A percentile compares a stretch with the other conserved stretches of the same genome.
phyloP scores from a whole-genome alignment of 2,888 invertebrate genomes.

The Cryptops parisi region DNA sequence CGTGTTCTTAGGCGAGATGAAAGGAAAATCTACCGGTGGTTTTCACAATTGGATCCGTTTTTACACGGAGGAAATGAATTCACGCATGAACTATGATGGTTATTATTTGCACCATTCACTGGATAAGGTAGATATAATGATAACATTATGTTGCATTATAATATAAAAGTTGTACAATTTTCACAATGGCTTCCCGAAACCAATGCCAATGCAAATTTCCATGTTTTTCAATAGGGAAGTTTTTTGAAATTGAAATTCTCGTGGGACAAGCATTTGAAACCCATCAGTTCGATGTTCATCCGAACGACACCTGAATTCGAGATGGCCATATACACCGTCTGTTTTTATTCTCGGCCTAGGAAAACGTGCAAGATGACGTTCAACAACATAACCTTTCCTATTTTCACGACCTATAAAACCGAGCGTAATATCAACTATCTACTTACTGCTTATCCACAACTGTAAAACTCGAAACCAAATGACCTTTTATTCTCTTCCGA shows the following conservation, averaged over 20 bases:
- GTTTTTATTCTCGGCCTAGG: neutral
- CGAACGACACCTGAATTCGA: neutral
- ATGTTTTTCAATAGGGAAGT: neutral
- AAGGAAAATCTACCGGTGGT: conserved; percentile 28
- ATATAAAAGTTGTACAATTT: too few species aligned
- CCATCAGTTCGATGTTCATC: neutral
- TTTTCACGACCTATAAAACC: too few species aligned
- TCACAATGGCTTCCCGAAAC: too few species aligned
- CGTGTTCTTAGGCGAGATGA: conserved; percentile 34
- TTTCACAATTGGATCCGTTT: conserved; percentile 36
- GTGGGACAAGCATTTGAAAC: neutral
- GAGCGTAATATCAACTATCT: too few species aligned
- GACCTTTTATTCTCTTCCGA: too few species aligned
- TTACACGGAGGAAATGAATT: conserved; percentile 27
- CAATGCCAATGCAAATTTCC: neutral
- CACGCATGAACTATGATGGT: conserved; percentile 17
- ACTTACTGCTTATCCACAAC: too few species aligned
- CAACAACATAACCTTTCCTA: too few species aligned
- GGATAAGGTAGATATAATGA: neutral
- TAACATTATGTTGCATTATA: too few species aligned
- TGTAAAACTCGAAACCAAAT: too few species aligned
- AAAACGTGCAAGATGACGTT: neutral
- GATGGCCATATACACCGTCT: neutral
- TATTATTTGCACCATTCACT: neutral
- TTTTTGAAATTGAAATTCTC: neutral